A percentile compares a stretch with the other conserved stretches of the same genome.
These are phyloP conservation scores for Rhabdornis inornatus DNA, from an alignment of 2,113 vertebrate species.

Conservation along the genomic window DNA sequence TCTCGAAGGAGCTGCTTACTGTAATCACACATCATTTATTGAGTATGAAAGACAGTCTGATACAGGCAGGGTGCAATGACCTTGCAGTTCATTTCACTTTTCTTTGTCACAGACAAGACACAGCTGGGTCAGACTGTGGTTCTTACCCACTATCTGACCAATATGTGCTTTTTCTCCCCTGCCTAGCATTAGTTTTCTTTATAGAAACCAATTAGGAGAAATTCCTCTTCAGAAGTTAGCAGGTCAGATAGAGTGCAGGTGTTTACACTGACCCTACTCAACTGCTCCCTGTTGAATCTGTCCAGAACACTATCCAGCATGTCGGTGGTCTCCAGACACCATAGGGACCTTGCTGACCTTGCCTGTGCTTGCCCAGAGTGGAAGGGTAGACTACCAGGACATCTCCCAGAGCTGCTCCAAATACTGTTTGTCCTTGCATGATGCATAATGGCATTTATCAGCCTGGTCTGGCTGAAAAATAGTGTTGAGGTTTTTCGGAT, in stretches of 20 bases:
- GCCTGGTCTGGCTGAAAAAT: background rate
- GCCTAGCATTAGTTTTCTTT: slow-evolving; percentile 12
- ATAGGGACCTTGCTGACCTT: background rate
- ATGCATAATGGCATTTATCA: background rate
- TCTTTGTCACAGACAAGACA: slow-evolving; percentile 51
- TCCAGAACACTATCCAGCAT: background rate
- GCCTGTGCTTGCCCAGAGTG: background rate
- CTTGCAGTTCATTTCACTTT: slow-evolving; percentile 76
- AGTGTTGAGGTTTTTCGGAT: background rate
- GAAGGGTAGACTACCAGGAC: background rate
- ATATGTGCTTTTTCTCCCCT: background rate
- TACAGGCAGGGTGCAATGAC: slow-evolving; percentile 51
- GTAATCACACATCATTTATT: slow-evolving; percentile 80
- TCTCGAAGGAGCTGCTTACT: slow-evolving; percentile 54
- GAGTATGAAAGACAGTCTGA: slow-evolving; percentile 71
- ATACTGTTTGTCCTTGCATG: background rate
- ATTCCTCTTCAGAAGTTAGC: slow-evolving; percentile 57
- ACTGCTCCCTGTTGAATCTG: background rate
- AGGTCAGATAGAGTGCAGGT: background rate
- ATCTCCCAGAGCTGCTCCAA: background rate
- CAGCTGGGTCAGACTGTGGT: slow-evolving; percentile 60
- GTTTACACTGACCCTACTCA: background rate
- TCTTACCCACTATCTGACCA: slow-evolving; percentile 53
- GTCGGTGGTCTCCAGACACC: background rate
- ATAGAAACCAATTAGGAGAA: slow-evolving; percentile 69